phyloP scores from a whole-genome alignment of 92 coral and sea anemone genomes.

The Chrysogorgia sp. region DNA sequence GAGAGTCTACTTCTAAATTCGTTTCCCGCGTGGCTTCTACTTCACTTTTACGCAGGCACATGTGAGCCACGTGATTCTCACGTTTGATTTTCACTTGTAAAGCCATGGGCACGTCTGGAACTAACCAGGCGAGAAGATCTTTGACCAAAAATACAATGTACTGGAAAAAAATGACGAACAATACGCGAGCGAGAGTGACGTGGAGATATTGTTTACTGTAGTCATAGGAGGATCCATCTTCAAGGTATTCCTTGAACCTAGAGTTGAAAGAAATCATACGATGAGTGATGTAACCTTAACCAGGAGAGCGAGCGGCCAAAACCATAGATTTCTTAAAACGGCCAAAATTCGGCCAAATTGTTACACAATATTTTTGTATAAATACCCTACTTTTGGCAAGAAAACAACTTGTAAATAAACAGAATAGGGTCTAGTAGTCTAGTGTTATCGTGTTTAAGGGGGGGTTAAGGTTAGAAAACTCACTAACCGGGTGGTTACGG shows the following conservation, averaged over 20 bases:
- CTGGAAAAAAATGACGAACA: slow-evolving; percentile 87
- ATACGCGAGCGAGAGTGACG: slow-evolving; percentile 81
- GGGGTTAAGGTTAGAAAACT: too few species aligned
- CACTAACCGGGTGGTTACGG: too few species aligned
- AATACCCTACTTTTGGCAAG: too few species aligned
- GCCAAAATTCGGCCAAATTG: too few species aligned
- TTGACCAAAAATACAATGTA: slow-evolving; percentile 88
- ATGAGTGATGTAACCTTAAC: not conserved
- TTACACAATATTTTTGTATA: too few species aligned
- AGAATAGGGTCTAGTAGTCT: too few species aligned
- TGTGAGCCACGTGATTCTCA: slow-evolving; percentile 84
- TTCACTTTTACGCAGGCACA: slow-evolving; percentile 75
- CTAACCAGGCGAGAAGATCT: slow-evolving; percentile 79
- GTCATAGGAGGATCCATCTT: slow-evolving; percentile 48
- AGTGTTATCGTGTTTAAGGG: too few species aligned
- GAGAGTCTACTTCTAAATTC: not conserved
- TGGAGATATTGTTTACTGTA: slow-evolving; percentile 86
- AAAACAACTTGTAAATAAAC: too few species aligned
- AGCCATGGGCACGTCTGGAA: slow-evolving; percentile 91
- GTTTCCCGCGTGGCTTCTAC: slow-evolving; percentile 68
- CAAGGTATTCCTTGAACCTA: slow-evolving; percentile 35
- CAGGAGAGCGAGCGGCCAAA: too few species aligned
- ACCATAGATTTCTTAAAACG: too few species aligned
- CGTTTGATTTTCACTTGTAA: slow-evolving; percentile 85
- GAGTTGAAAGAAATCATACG: not conserved